Base-by-base conservation (phyloP, 2,113 vertebrate species). In the Calyptommatus sinebrachiatus region DNA sequence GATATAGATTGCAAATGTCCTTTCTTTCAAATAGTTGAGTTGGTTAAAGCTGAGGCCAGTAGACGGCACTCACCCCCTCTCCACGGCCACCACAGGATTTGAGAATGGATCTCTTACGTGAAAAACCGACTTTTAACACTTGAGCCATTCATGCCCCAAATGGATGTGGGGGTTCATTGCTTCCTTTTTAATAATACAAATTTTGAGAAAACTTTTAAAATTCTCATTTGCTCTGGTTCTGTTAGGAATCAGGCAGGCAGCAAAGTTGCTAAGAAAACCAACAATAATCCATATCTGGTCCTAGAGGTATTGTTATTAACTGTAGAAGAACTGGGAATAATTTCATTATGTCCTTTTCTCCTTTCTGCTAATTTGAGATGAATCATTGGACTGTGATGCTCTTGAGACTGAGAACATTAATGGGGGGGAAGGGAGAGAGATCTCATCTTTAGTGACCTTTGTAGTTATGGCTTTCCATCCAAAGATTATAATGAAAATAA, bases 301-400 rank as follows among this genome's bases (percentile, higher is more conserved):
- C 53, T 57, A 57, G 11, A 57, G 4, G 12, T 45, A 5, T 24
- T 41, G 20, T 8, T n/a, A n/a, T 68, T 57, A 22, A 4, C 48
- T 77, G 50, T 53, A 68, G n/a, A 26, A 68, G 21, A 24, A 21
- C 22, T 46, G 53, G 21, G 53, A 14, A 24, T 53, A 71, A 83
- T 78, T 85, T 66, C 76, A 78, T 71, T 48, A 71, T 20, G 76
- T 46, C 53, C 14, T 57, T 81, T 67, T 83, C 71, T 72, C 73
- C 69, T 79, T 83, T 78, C 53, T 77, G 45, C 69, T 67, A 81
- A 72, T 84, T 79, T 35, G 31, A 88, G 53, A 69, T 83, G 66
- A 85, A 88, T 72, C 62, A 79, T 80, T 81, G 57, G 31, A 46
- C 84, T 79, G 73, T n/a, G 12, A 82, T 84, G 69, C 81, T 84